A percentile compares a stretch with the other conserved stretches of the same genome.
These are phyloP conservation scores for Hemaris fuciformis DNA, from an alignment of 2,888 invertebrate species.

Conservation along the genomic window DNA sequence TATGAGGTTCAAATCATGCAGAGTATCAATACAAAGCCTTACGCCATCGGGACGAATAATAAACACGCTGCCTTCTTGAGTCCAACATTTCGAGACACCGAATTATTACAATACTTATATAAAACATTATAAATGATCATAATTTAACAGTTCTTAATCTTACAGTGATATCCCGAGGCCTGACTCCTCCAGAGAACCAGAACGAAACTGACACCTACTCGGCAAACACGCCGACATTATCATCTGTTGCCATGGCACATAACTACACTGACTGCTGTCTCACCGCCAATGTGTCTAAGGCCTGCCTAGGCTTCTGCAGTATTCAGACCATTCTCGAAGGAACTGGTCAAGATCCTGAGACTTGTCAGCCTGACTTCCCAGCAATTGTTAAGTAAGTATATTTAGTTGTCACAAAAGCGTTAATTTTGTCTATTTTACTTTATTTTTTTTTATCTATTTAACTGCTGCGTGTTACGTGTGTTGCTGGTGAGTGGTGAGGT, in stretches of 20 bases:
- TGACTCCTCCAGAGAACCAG: slow-evolving; percentile 81
- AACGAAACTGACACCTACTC: slow-evolving; percentile 76
- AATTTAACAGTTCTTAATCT: too few relatives aligned
- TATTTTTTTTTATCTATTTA: too few relatives aligned
- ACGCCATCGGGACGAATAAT: too few relatives aligned
- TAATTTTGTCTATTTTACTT: not conserved
- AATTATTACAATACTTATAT: too few relatives aligned
- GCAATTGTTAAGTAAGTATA: slow-evolving; percentile 84
- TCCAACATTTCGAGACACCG: too few relatives aligned
- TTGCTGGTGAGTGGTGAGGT: too few relatives aligned
- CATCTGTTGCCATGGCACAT: slow-evolving; percentile 79
- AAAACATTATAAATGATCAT: too few relatives aligned
- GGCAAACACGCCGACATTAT: slow-evolving; percentile 61
- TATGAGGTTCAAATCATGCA: too few relatives aligned
- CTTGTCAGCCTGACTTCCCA: slow-evolving; percentile 90
- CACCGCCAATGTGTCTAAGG: slow-evolving; percentile 84
- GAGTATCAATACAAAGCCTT: too few relatives aligned
- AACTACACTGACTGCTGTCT: slow-evolving; percentile 92
- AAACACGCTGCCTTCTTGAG: too few relatives aligned
- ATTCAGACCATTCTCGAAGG: slow-evolving; percentile 89
- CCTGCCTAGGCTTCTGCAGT: slow-evolving; percentile 91
- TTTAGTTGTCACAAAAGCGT: not conserved
- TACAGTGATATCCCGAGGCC: slow-evolving; percentile 83
- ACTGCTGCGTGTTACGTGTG: too few relatives aligned
- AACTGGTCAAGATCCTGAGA: slow-evolving; percentile 90